A percentile compares a stretch with the other conserved stretches of the same genome.
These are phyloP conservation scores for Urocyon cinereoargenteus DNA, from an alignment of 2,797 vertebrate genomes.

Conservation along the genomic window DNA sequence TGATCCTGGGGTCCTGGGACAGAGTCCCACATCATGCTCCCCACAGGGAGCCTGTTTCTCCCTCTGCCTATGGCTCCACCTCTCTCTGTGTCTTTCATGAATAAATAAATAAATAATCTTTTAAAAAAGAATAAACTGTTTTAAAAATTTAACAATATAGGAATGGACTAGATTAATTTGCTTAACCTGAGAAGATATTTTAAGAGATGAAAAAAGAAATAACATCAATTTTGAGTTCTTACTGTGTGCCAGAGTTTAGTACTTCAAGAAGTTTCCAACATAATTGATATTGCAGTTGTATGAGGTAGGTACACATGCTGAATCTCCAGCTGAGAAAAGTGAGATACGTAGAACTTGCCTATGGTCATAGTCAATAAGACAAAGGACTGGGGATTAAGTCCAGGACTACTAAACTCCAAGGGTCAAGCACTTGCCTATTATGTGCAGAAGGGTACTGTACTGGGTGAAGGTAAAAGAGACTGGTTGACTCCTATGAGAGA, in stretches of 20 bases:
- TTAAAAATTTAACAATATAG: not conserved
- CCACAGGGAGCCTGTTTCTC: not conserved
- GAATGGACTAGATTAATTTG: not conserved
- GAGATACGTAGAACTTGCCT: not conserved
- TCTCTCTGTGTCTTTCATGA: not conserved
- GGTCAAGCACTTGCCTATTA: too few species aligned
- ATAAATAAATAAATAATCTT: not conserved
- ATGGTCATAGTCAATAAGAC: not conserved
- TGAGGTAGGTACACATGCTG: not conserved
- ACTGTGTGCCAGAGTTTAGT: not conserved
- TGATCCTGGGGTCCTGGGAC: not conserved
- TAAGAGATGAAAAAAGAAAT: not conserved
- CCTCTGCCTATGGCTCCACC: not conserved
- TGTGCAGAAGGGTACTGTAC: not conserved
- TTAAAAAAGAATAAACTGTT: not conserved
- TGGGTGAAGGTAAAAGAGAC: not conserved
- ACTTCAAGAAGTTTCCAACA: not conserved
- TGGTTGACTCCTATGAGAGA: not conserved
- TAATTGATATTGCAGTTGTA: not conserved
- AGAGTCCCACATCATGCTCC: not conserved
- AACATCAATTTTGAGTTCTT: not conserved
- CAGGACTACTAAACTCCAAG: not conserved
- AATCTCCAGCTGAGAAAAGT: not conserved
- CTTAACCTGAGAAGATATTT: not conserved
- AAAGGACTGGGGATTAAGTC: not conserved